These are phyloP conservation scores for Fregetta grallaria DNA, from an alignment of 2,113 vertebrate species.

Conservation along the genomic window DNA sequence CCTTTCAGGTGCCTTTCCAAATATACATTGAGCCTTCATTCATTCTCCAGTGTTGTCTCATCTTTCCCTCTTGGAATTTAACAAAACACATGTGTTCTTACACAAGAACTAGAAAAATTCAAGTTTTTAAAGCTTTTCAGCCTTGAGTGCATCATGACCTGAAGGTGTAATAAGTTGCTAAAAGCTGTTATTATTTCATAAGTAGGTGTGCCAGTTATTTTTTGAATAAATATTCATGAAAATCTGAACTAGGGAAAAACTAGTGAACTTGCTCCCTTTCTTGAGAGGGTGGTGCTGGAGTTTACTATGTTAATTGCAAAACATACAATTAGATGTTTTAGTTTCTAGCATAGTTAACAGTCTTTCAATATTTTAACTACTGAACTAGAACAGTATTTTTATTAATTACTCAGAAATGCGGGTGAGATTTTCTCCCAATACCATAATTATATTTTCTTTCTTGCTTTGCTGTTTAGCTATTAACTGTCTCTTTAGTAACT, in stretches of 20 bases:
- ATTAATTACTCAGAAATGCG: neutral
- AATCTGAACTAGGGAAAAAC: neutral
- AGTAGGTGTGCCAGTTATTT: neutral
- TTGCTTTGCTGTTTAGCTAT: neutral
- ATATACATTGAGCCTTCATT: neutral
- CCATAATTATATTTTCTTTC: neutral
- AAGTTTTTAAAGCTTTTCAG: neutral
- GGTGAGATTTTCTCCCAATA: neutral
- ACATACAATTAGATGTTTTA: neutral
- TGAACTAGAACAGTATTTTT: neutral
- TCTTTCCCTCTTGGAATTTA: neutral
- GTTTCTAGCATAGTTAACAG: neutral
- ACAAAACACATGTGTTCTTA: neutral
- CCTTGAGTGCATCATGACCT: neutral
- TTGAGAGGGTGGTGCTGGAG: neutral
- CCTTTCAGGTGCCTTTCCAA: neutral
- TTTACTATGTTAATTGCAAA: neutral
- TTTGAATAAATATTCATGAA: neutral
- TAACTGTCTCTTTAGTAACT: neutral
- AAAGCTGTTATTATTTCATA: neutral
- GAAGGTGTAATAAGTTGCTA: neutral
- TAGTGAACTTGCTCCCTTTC: neutral
- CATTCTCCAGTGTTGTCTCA: neutral
- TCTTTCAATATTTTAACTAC: neutral
- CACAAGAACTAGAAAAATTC: neutral